Evolutionary conservation across 2,113 vertebrate genomes (phyloP).

Genomic region (Enhydra lutris): DNA sequence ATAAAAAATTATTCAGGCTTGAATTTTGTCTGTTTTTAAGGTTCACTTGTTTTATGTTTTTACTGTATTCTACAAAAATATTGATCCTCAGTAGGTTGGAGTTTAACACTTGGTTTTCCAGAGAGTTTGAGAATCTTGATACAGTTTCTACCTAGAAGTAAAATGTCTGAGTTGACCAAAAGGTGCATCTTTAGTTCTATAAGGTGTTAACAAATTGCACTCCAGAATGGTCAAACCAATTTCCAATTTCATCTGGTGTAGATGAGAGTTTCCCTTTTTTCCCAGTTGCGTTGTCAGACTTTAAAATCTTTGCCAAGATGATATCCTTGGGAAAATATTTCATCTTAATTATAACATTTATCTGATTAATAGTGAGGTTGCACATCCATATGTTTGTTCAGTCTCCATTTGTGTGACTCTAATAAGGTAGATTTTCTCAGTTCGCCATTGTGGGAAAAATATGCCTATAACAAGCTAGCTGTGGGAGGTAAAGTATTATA

Average conservation of each 20-base stretch:
- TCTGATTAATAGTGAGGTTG: neutral
- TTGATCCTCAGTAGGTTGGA: neutral
- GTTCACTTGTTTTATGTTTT: neutral
- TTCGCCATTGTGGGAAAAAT: neutral
- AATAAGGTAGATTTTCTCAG: neutral
- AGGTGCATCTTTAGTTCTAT: neutral
- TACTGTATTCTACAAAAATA: neutral
- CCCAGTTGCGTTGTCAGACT: neutral
- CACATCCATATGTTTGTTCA: neutral
- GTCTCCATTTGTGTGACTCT: neutral
- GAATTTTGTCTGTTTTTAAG: neutral
- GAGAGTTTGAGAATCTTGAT: neutral
- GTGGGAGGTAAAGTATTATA: neutral
- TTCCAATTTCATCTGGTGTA: neutral
- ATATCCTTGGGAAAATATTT: neutral
- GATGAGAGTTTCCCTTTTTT: neutral
- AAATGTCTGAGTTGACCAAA: neutral
- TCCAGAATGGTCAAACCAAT: neutral
- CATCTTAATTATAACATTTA: conserved; percentile 24
- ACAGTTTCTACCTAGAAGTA: neutral
- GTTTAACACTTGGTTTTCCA: neutral
- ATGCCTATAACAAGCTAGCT: neutral
- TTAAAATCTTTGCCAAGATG: neutral
- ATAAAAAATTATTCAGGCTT: neutral
- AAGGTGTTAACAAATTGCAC: neutral